Percentiles rank a stretch among this genome's conserved stretches.
Evolutionary conservation across 2,888 invertebrate species (phyloP).

Genomic region (Pelosia muscerda): DNA sequence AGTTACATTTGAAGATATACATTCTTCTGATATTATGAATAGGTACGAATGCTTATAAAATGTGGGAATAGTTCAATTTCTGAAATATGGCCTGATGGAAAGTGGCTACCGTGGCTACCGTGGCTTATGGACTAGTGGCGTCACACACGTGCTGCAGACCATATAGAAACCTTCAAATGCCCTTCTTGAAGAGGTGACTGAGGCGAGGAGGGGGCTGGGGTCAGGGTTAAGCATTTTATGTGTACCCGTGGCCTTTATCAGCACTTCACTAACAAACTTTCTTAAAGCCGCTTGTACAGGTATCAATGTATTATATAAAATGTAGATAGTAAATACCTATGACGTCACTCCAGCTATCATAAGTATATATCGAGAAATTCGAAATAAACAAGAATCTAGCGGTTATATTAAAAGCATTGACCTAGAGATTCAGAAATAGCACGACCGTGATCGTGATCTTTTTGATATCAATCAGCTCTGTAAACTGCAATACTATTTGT

Average conservation of each 20-base stretch:
- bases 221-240: too few relatives aligned
- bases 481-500: conserved; percentile 36
- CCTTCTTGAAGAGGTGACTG: too few relatives aligned
- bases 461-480: conserved; percentile 36
- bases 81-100: too few relatives aligned
- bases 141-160: too few relatives aligned
- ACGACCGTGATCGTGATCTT: conserved; percentile 50
- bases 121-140: too few relatives aligned
- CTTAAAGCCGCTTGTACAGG: too few relatives aligned
- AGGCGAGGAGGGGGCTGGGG: too few relatives aligned
- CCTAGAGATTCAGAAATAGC: conserved; percentile 29
- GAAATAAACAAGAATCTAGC: background rate
- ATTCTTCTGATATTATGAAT: background rate
- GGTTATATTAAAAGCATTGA: conserved; percentile 28
- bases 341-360: background rate
- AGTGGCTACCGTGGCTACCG: too few relatives aligned
- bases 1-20: background rate
- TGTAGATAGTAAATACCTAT: background rate
- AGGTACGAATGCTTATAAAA: background rate
- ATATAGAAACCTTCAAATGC: too few relatives aligned
- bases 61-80: too few relatives aligned
- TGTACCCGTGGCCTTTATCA: too few relatives aligned
- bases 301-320: background rate
- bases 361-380: background rate
- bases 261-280: too few relatives aligned